Conservation (phyloP, 2,888 invertebrate genomes). For the Fabriciana adippe region DNA sequence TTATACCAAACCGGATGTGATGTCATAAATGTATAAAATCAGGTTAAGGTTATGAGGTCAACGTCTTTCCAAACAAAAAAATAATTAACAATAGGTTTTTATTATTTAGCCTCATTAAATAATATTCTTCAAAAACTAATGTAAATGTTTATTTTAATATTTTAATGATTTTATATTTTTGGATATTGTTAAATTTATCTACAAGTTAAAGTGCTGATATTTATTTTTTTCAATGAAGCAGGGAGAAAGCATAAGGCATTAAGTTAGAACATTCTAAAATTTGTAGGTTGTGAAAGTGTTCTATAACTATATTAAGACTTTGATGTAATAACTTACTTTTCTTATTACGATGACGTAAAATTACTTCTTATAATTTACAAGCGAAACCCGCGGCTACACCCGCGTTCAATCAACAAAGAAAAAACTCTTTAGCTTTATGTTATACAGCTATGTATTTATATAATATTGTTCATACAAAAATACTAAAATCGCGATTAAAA, state of each 20-base stretch:
- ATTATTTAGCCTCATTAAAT: neutral
- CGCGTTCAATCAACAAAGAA: too few species aligned
- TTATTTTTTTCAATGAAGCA: too few species aligned
- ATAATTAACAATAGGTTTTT: neutral
- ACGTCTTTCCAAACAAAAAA: neutral
- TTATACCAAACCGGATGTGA: constrained; percentile 15
- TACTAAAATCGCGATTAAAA: too few species aligned
- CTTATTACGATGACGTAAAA: neutral
- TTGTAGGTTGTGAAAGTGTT: neutral
- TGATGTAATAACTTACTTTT: constrained; percentile 7
- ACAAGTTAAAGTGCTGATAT: too few species aligned
- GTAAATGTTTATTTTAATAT: neutral
- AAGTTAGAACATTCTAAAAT: neutral
- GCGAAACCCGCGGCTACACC: neutral
- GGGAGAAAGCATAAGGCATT: too few species aligned
- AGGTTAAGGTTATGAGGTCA: constrained; percentile 17
- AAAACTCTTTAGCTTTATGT: too few species aligned
- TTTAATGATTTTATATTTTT: too few species aligned
- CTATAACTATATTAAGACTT: neutral
- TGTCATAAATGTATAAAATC: neutral
- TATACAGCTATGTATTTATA: too few species aligned
- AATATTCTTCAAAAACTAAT: neutral
- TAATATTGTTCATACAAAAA: too few species aligned
- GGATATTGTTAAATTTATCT: too few species aligned
- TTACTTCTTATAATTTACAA: neutral